Evolutionary conservation across 2,888 invertebrate species (phyloP).

Genomic region (Bugulina stolonifera): DNA sequence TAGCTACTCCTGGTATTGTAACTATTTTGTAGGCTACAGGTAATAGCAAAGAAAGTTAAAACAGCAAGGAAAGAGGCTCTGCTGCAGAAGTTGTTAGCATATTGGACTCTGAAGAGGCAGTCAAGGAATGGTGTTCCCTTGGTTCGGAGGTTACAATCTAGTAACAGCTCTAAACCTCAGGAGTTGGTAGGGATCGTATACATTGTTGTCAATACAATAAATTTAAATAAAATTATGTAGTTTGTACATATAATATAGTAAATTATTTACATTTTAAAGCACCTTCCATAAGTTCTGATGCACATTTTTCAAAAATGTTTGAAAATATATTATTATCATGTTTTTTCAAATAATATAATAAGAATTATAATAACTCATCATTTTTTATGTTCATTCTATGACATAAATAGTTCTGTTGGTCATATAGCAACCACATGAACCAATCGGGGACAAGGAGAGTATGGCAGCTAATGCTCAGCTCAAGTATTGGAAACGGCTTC

Average conservation of each 20-base stretch:
- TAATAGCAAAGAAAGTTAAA: constrained; percentile 72
- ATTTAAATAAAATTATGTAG: too few species aligned
- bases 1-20: too few species aligned
- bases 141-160: constrained; percentile 69
- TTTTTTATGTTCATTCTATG: too few species aligned
- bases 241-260: too few species aligned
- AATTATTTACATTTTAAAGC: too few species aligned
- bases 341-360: too few species aligned
- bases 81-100: constrained; percentile 81
- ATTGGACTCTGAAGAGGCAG: constrained; percentile 94
- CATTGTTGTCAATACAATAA: too few species aligned
- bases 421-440: neutral
- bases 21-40: constrained; percentile 67
- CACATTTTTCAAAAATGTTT: too few species aligned
- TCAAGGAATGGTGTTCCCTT: constrained; percentile 92
- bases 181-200: constrained; percentile 27
- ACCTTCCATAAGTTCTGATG: too few species aligned
- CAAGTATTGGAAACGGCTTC: constrained; percentile 86
- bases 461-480: constrained; percentile 54
- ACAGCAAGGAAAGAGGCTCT: constrained; percentile 71
- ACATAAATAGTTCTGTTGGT: too few species aligned
- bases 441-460: constrained; percentile 42
- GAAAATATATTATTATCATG: too few species aligned
- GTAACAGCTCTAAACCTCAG: constrained; percentile 36
- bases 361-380: too few species aligned